phyloP scores from a whole-genome alignment of 2,888 invertebrate species.

The Callosobruchus maculatus region DNA sequence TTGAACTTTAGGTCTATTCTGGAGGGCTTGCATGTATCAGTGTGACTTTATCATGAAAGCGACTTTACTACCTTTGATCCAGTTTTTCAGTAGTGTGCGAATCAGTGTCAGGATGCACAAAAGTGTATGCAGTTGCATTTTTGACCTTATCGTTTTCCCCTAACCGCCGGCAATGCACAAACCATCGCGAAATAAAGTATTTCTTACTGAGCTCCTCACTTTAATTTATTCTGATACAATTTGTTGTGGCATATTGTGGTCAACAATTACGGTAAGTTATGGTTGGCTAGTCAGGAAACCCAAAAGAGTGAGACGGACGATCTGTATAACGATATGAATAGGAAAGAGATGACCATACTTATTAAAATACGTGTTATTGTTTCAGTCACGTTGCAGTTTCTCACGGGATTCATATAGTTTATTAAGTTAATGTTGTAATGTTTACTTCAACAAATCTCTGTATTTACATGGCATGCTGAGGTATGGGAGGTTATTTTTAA shows the following conservation, averaged over 20 bases:
- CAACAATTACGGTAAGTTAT: slow-evolving; percentile 41
- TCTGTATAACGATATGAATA: slow-evolving; percentile 7
- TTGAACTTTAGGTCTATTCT: no score
- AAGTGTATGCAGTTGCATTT: no score
- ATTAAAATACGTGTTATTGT: slow-evolving; percentile 52
- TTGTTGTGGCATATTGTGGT: slow-evolving; percentile 42
- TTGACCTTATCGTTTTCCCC: no score
- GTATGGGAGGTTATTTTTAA: neutral
- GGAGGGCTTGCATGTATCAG: no score
- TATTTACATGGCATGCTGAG: slow-evolving; percentile 12
- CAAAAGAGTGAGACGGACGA: slow-evolving; percentile 20
- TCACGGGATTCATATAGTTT: slow-evolving; percentile 47
- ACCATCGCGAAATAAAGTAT: neutral
- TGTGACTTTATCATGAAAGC: no score
- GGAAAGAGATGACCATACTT: slow-evolving; percentile 40
- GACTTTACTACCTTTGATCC: no score
- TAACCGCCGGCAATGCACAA: neutral
- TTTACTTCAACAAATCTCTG: slow-evolving; percentile 32
- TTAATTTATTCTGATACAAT: slow-evolving; percentile 34
- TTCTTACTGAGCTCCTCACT: neutral
- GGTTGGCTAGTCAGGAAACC: slow-evolving; percentile 35
- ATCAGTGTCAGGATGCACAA: no score
- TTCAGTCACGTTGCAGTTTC: slow-evolving; percentile 51
- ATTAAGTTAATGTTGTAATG: slow-evolving; percentile 36
- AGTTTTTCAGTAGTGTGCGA: no score